These are phyloP conservation scores for Malacoraja senta DNA, from an alignment of 2,797 vertebrate genomes.

Conservation along the genomic window DNA sequence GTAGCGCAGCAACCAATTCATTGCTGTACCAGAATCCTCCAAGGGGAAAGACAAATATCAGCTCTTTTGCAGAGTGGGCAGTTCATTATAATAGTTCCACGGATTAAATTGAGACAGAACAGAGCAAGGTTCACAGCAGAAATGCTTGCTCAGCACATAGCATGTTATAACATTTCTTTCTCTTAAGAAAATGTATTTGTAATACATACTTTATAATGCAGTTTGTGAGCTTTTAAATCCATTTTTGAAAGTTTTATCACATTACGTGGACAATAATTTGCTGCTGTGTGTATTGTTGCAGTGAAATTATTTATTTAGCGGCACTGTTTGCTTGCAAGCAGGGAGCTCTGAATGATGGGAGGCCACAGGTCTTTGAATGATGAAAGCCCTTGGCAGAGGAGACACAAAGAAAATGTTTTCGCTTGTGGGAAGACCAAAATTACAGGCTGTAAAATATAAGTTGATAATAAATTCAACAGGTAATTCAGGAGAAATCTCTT, in stretches of 20 bases:
- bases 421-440: background rate
- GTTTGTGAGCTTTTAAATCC: slow-evolving; percentile 39
- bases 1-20: background rate
- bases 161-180: slow-evolving; percentile 50
- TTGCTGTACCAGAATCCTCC: background rate
- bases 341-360: background rate
- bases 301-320: background rate
- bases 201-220: slow-evolving; percentile 43
- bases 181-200: slow-evolving; percentile 50
- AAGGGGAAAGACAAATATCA: slow-evolving; percentile 5
- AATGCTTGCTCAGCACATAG: slow-evolving; percentile 50
- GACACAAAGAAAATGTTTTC: background rate
- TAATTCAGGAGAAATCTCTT: background rate
- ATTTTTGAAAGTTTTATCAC: slow-evolving; percentile 48
- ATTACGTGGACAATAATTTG: background rate
- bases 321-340: background rate
- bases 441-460: background rate
- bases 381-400: background rate
- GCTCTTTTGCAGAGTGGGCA: background rate
- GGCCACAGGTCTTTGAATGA: background rate
- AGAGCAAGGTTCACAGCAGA: slow-evolving; percentile 48
- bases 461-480: background rate
- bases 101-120: slow-evolving; percentile 50
- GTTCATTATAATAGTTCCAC: slow-evolving; percentile 38
- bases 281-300: background rate